These are phyloP conservation scores for Leptothorax acervorum DNA, from an alignment of 2,888 invertebrate species.

Conservation along the genomic window DNA sequence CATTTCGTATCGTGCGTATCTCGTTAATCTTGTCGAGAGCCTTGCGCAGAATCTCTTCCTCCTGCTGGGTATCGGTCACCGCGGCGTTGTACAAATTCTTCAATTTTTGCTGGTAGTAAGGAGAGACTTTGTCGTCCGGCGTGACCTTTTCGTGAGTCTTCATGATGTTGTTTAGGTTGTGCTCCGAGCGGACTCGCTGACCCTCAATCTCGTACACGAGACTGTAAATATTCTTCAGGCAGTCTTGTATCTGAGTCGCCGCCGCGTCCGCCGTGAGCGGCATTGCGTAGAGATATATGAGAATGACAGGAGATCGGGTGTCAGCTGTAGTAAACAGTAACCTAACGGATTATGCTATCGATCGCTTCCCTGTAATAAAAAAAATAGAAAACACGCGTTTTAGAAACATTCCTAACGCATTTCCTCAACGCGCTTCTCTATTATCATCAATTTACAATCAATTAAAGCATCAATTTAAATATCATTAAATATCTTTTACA, in stretches of 20 bases:
- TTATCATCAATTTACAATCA: background rate
- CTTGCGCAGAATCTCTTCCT: slow-evolving; percentile 93
- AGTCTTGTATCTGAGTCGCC: slow-evolving; percentile 93
- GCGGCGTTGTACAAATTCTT: slow-evolving; percentile 93
- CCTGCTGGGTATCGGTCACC: slow-evolving; percentile 93
- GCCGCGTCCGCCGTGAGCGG: slow-evolving; percentile 91
- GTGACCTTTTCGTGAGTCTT: slow-evolving; percentile 91
- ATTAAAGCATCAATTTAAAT: background rate
- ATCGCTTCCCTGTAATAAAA: slow-evolving; percentile 15
- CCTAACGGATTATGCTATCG: background rate
- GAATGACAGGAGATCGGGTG: background rate
- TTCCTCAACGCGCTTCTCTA: background rate
- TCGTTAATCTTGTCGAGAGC: slow-evolving; percentile 95
- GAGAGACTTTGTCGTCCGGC: slow-evolving; percentile 86
- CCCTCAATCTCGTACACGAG: slow-evolving; percentile 93
- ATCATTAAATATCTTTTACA: background rate
- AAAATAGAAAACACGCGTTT: background rate
- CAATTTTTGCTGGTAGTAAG: slow-evolving; percentile 89
- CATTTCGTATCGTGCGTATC: slow-evolving; percentile 95
- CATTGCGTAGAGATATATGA: slow-evolving; percentile 86
- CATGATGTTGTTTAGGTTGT: slow-evolving; percentile 92
- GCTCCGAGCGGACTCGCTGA: slow-evolving; percentile 92
- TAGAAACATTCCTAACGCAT: background rate
- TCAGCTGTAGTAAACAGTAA: background rate
- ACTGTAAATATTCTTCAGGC: slow-evolving; percentile 91